Evolutionary conservation across 2,113 vertebrate genomes (phyloP).

Genomic region (Elanoides forficatus): DNA sequence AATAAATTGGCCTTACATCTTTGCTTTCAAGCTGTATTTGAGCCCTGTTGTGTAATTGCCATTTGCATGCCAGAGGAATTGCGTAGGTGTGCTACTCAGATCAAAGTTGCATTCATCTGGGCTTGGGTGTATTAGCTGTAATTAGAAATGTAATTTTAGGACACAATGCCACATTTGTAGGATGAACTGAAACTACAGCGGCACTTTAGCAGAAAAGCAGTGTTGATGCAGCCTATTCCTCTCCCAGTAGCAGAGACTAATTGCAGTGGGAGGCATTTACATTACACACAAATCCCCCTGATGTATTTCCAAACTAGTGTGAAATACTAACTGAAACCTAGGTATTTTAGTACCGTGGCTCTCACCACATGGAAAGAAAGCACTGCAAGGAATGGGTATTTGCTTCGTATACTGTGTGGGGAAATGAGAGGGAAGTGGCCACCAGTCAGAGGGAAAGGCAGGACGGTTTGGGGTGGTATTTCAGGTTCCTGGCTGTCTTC

Average conservation of each 20-base stretch:
- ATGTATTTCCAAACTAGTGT: background rate
- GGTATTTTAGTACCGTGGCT: background rate
- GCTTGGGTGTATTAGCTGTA: slow-evolving; percentile 41
- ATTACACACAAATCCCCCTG: background rate
- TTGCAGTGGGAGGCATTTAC: background rate
- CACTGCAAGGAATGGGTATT: background rate
- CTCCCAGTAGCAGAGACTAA: background rate
- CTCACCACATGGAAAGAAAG: background rate
- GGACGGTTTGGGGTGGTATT: background rate
- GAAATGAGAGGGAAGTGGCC: background rate
- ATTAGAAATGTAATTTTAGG: slow-evolving; percentile 56
- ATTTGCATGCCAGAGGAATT: slow-evolving; percentile 54
- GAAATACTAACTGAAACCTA: background rate
- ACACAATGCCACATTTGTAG: slow-evolving; percentile 45
- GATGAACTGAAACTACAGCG: slow-evolving; percentile 5
- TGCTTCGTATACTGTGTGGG: background rate
- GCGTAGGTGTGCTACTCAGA: slow-evolving; percentile 32
- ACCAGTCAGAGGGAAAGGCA: background rate
- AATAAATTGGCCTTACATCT: slow-evolving; percentile 44
- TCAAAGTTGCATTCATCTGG: slow-evolving; percentile 42
- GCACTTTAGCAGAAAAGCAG: background rate
- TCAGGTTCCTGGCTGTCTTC: background rate
- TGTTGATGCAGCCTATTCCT: background rate
- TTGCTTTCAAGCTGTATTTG: slow-evolving; percentile 43
- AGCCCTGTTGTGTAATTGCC: slow-evolving; percentile 34